Percentiles rank a stretch among this genome's conserved stretches.
These are phyloP conservation scores for Drosophila lini DNA, from an alignment of 1,140 invertebrate genomes.

Conservation along the genomic window DNA sequence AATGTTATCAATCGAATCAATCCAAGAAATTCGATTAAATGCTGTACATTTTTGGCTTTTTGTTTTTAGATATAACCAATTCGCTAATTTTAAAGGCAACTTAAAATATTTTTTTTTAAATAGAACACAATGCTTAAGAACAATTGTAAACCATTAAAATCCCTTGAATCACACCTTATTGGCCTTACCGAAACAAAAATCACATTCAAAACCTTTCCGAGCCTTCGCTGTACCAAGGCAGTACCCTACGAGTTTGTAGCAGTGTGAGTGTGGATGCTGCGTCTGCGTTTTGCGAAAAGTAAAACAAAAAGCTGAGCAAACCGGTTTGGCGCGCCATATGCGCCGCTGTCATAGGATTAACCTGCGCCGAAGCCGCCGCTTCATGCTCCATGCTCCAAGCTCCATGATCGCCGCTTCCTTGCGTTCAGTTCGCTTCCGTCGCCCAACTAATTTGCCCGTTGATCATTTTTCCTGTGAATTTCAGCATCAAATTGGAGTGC, in stretches of 20 bases:
- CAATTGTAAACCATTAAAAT: constrained; percentile 9
- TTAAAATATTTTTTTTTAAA: not conserved
- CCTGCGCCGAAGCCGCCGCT: constrained; percentile 44
- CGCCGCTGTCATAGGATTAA: constrained; percentile 74
- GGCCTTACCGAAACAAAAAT: constrained; percentile 6
- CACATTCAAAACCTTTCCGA: constrained; percentile 18
- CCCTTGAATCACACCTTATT: not conserved
- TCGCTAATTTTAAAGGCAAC: not conserved
- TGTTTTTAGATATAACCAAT: not conserved
- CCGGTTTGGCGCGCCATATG: constrained; percentile 74
- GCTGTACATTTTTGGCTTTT: not conserved
- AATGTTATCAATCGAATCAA: not conserved
- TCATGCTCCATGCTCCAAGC: constrained; percentile 20
- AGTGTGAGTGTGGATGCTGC: constrained; percentile 50
- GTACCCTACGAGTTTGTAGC: not conserved
- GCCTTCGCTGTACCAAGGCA: constrained; percentile 9
- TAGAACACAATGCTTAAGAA: constrained; percentile 1
- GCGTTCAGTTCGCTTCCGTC: constrained; percentile 58
- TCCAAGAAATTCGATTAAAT: not conserved
- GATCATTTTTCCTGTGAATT: constrained; percentile 84
- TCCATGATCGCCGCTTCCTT: constrained; percentile 35
- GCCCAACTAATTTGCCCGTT: constrained; percentile 78
- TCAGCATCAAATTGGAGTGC: constrained; percentile 94
- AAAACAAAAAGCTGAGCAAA: constrained; percentile 56
- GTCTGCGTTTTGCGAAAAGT: constrained; percentile 50